Evolutionary conservation across 2,797 vertebrate genomes (phyloP).

Genomic region (Pipistrellus pygmaeus): DNA sequence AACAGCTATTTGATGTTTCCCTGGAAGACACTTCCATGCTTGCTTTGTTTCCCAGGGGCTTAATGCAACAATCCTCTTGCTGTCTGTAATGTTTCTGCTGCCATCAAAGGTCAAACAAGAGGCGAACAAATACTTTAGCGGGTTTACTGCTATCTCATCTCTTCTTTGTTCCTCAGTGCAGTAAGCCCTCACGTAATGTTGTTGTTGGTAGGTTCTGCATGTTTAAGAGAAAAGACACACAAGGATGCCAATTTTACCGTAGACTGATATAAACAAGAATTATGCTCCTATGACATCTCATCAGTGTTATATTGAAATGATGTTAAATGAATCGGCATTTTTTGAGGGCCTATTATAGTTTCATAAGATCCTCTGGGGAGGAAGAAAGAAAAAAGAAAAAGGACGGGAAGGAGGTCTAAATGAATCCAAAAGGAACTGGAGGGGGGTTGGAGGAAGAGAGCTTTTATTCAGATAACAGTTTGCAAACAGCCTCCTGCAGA

Average conservation of each 20-base stretch:
- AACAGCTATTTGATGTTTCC: not conserved
- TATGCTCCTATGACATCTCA: not conserved
- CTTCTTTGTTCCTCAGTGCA: not conserved
- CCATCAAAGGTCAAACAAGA: not conserved
- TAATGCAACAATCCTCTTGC: not conserved
- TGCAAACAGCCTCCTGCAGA: not conserved
- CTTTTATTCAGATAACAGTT: not conserved
- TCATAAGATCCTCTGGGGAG: not conserved
- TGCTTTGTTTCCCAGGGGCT: not conserved
- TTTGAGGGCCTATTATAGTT: not conserved
- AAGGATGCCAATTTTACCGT: not conserved
- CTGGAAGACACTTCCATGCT: not conserved
- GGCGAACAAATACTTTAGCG: not conserved
- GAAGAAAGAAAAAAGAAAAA: not conserved
- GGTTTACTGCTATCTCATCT: not conserved
- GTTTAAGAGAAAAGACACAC: not conserved
- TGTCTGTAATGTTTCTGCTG: not conserved
- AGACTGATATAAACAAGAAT: not conserved
- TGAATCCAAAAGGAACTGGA: not conserved
- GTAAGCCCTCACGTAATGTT: not conserved
- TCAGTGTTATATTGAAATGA: not conserved
- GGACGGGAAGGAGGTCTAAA: not conserved
- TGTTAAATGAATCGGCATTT: not conserved
- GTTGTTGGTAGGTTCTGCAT: not conserved
- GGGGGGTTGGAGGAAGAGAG: not conserved